Conservation (phyloP, 2,888 invertebrate genomes). For the Salticus scenicus region DNA sequence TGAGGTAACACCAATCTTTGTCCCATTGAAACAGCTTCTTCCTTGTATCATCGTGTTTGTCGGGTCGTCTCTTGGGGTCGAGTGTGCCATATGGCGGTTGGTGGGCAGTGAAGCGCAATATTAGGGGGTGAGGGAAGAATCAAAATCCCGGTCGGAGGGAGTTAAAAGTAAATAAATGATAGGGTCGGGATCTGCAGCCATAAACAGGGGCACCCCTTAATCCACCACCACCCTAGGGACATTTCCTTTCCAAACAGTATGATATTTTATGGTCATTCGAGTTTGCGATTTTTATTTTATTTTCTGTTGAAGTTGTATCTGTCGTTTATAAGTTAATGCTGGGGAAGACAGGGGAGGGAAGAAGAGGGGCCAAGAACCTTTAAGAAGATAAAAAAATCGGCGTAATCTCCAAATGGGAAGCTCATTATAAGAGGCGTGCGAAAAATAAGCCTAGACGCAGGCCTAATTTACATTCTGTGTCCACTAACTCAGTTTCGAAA, state of each 20-base stretch:
- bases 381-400: slow-evolving; percentile 40
- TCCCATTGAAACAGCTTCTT: background rate
- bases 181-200: slow-evolving; percentile 42
- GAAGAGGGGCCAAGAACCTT: background rate
- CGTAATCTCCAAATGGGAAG: slow-evolving; percentile 57
- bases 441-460: slow-evolving; percentile 25
- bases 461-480: slow-evolving; percentile 53
- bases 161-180: slow-evolving; percentile 63
- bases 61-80: slow-evolving; percentile 14
- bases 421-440: slow-evolving; percentile 44
- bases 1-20: slow-evolving; percentile 5
- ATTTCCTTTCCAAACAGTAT: slow-evolving; percentile 6
- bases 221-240: slow-evolving; percentile 59
- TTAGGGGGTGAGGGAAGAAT: slow-evolving; percentile 28
- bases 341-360: slow-evolving; percentile 26
- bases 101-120: slow-evolving; percentile 58
- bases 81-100: slow-evolving; percentile 36
- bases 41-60: slow-evolving; percentile 6
- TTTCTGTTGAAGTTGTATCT: slow-evolving; percentile 38
- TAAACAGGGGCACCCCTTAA: slow-evolving; percentile 66
- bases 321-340: slow-evolving; percentile 69
- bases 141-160: slow-evolving; percentile 59
- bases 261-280: slow-evolving; percentile 70
- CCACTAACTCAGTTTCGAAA: slow-evolving; percentile 22
- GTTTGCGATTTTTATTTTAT: slow-evolving; percentile 47